A percentile compares a stretch with the other conserved stretches of the same genome.
phyloP scores from a whole-genome alignment of 1,140 invertebrate genomes.

The Drosophila funebris region DNA sequence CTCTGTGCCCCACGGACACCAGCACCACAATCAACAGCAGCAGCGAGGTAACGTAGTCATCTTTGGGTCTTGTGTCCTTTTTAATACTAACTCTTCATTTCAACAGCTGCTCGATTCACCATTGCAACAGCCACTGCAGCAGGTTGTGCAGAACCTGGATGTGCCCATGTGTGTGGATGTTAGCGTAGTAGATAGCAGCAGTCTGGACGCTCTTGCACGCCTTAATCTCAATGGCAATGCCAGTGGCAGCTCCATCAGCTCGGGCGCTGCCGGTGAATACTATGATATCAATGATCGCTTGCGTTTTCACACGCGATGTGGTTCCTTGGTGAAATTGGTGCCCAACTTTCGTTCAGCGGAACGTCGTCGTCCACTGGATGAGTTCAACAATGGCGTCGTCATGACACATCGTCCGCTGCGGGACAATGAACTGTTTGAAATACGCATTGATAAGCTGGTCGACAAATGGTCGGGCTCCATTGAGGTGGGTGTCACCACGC shows the following conservation, averaged over 20 bases:
- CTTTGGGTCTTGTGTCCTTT: background rate
- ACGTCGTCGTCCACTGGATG: conserved; percentile 93
- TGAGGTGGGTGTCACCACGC: conserved; percentile 97
- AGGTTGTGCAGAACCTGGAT: conserved; percentile 79
- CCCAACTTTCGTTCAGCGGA: conserved; percentile 93
- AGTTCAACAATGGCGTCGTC: conserved; percentile 97
- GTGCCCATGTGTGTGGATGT: conserved; percentile 80
- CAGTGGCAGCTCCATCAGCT: conserved; percentile 9
- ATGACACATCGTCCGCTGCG: conserved; percentile 94
- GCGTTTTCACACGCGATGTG: conserved; percentile 94
- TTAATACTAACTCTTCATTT: background rate
- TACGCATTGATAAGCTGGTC: conserved; percentile 94
- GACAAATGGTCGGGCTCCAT: conserved; percentile 97
- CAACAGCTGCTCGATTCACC: conserved; percentile 51
- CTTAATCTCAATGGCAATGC: conserved; percentile 35
- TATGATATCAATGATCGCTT: conserved; percentile 87
- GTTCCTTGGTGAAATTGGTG: conserved; percentile 94
- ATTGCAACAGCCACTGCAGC: conserved; percentile 64
- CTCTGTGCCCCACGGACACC: conserved; percentile 84
- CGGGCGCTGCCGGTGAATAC: conserved; percentile 46
- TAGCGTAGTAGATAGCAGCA: conserved; percentile 44
- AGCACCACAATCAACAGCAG: background rate
- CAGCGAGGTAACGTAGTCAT: conserved; percentile 46
- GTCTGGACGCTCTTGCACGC: conserved; percentile 32
- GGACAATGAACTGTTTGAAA: conserved; percentile 97